Evolutionary conservation across 2,888 invertebrate genomes (phyloP), one percentile per base, ranked within the genome.

Genomic region (Cryptus viduatorius): DNA sequence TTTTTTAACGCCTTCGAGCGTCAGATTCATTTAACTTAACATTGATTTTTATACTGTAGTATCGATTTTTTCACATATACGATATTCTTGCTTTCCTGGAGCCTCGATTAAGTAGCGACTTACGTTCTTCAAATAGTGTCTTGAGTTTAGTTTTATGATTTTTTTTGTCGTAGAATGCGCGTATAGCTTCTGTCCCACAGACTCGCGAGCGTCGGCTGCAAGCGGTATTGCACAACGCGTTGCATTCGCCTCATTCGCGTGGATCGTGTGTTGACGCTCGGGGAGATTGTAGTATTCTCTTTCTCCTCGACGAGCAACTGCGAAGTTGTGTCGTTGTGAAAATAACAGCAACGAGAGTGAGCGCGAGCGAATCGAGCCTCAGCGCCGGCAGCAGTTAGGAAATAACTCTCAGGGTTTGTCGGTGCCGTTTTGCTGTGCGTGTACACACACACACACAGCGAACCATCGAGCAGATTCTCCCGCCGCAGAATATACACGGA

Each of bases 211-310:
- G 80, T 75, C 65, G 68, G 56, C 72, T 68, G 72, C 72, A 68
- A 72, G 37, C 37, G 31, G 65, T 59, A 67, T 82, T 82, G 82
- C 82, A 78, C 82, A 82, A 82, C 78, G 67, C 65, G 72, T 65
- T 46, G 64, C 53, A 16, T 46, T 65, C 65, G 19, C 50, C 24
- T 59, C 77, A 56, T 65, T 67, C 64, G 64, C 76, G 69, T 69
- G 64, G 64, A 64, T 81, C 69, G 75, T 76, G 81, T 71, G 75
- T 81, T 81, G 44, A 50, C 69, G 61, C 79, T 46, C 44, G 56
- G 19, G 61, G 71, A 16, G 31, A 56, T 42, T 19, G 65, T 56
- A 68, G 48, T 67, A 19, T 44, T 64, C 50, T 77, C 64, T 68
- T 59, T 77, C 65, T 78, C 37, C 78, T 19, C 10, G 50, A 72